Evolutionary conservation across 1,140 invertebrate species (phyloP).

Genomic region (Mycetomoellerius zeteki): DNA sequence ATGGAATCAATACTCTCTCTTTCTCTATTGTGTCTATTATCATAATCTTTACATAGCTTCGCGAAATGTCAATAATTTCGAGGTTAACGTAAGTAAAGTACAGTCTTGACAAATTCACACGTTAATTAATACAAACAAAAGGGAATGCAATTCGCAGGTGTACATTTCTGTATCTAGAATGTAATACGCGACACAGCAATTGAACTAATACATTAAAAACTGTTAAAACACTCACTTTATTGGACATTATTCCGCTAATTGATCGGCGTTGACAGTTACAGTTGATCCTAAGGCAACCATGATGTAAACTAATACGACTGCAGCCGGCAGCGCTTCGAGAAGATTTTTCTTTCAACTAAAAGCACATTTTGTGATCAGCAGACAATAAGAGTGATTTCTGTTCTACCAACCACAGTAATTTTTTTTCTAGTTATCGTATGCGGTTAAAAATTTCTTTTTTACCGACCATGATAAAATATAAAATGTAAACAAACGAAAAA

Average conservation of each 20-base stretch:
- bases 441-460: not conserved
- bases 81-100: constrained; percentile 37
- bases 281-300: constrained; percentile 74
- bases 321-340: not conserved
- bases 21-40: not conserved
- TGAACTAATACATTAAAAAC: not conserved
- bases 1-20: not conserved
- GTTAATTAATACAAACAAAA: not conserved
- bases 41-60: constrained; percentile 11
- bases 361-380: not conserved
- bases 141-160: not conserved
- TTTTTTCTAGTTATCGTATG: no score
- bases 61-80: constrained; percentile 72
- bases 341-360: not conserved
- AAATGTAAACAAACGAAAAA: not conserved
- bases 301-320: constrained; percentile 69
- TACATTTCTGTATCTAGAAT: not conserved
- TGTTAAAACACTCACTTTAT: constrained; percentile 68
- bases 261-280: constrained; percentile 75
- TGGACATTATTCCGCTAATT: constrained; percentile 77
- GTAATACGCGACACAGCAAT: not conserved
- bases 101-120: constrained; percentile 7
- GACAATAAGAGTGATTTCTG: not conserved
- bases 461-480: not conserved
- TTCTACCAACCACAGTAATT: not conserved